phyloP scores from a whole-genome alignment of 2,797 vertebrate species.

The Parauchenoglanis punctatus region DNA sequence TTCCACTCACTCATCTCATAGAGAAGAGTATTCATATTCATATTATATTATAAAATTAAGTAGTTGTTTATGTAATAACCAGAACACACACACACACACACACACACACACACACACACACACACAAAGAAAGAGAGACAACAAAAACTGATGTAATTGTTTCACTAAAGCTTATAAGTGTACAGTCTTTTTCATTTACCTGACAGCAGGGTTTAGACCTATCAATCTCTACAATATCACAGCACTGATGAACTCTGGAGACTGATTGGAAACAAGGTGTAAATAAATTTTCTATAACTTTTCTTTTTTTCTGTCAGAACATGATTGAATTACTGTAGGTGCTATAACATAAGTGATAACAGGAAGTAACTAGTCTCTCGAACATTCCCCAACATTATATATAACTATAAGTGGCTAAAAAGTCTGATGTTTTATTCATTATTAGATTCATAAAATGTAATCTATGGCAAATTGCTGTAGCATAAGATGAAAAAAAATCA shows the following conservation, averaged over 20 bases:
- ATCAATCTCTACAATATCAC: background rate
- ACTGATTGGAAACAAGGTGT: background rate
- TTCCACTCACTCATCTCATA: background rate
- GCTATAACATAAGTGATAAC: background rate
- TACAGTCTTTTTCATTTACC: background rate
- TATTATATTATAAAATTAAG: background rate
- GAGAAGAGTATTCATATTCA: background rate
- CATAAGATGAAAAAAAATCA: background rate
- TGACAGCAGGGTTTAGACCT: background rate
- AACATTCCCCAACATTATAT: background rate
- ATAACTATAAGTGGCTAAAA: background rate
- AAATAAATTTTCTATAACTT: background rate
- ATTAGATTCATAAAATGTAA: background rate
- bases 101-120: constrained; percentile 9
- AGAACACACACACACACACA: background rate
- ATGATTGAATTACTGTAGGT: background rate
- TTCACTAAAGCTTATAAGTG: background rate
- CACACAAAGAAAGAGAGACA: background rate
- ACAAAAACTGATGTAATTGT: background rate
- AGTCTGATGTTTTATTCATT: background rate
- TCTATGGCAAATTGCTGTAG: background rate
- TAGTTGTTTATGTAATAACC: constrained; percentile 1
- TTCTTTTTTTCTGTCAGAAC: background rate
- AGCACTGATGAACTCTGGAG: background rate
- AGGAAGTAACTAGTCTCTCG: background rate